A percentile compares a stretch with the other conserved stretches of the same genome.
Evolutionary conservation across 2,888 invertebrate genomes (phyloP).

Genomic region (Hoplodrina blanda): DNA sequence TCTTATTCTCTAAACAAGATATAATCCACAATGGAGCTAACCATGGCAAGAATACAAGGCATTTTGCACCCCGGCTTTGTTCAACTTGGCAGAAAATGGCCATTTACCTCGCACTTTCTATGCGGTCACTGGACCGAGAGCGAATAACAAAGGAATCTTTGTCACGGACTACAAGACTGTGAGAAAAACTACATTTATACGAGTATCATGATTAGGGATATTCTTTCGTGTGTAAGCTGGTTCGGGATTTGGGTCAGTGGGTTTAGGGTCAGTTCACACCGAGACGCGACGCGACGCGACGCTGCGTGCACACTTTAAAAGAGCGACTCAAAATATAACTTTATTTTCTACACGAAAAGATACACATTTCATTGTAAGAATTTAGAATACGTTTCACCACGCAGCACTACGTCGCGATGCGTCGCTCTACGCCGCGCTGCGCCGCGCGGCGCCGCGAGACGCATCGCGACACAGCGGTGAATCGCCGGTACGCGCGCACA

Average conservation of each 20-base stretch:
- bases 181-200: slow-evolving; percentile 49
- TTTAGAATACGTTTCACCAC: no score
- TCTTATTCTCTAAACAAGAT: slow-evolving; percentile 35
- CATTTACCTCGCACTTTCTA: slow-evolving; percentile 63
- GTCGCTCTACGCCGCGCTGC: no score
- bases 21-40: slow-evolving; percentile 22
- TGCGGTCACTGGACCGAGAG: slow-evolving; percentile 47
- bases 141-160: slow-evolving; percentile 55
- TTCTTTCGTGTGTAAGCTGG: slow-evolving; percentile 28
- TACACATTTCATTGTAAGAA: no score
- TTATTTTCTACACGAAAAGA: no score
- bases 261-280: no score
- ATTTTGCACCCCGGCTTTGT: slow-evolving; percentile 64
- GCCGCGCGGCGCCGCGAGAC: no score
- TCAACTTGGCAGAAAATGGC: slow-evolving; percentile 67
- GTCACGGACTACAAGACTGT: slow-evolving; percentile 46
- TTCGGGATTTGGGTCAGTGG: slow-evolving; percentile 41
- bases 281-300: no score
- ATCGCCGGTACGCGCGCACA: no score
- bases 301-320: no score
- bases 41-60: slow-evolving; percentile 44
- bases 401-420: no score
- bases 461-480: no score
- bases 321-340: no score
- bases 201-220: slow-evolving; percentile 42